Evolutionary conservation across 2,888 invertebrate genomes (phyloP).

Genomic region (Microplitis deprimator): DNA sequence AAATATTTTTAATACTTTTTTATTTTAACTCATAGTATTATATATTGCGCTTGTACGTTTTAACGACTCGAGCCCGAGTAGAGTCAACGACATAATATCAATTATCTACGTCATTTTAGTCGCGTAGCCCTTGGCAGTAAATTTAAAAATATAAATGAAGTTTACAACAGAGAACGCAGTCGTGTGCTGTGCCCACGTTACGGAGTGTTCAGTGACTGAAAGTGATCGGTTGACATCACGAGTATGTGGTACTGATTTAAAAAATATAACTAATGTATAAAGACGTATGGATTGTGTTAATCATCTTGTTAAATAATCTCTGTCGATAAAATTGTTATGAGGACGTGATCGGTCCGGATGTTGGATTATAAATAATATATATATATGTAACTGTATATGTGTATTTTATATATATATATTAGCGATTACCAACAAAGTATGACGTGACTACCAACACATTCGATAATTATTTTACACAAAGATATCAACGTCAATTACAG

Average conservation of each 20-base stretch:
- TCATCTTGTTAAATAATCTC: slow-evolving; percentile 47
- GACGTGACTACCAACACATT: not conserved
- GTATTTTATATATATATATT: not conserved
- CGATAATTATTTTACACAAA: not conserved
- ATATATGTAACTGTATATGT: not conserved
- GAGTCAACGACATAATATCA: too few relatives aligned
- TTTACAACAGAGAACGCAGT: not conserved
- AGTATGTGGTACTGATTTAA: not conserved
- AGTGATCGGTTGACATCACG: not conserved
- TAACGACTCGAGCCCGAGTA: too few relatives aligned
- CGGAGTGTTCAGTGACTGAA: not conserved
- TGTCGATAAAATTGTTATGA: slow-evolving; percentile 33
- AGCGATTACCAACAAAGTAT: not conserved
- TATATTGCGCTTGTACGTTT: too few relatives aligned
- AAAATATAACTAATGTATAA: not conserved
- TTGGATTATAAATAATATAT: slow-evolving; percentile 22
- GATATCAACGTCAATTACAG: not conserved
- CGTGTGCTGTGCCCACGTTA: not conserved
- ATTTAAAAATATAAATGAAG: not conserved
- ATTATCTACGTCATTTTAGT: too few relatives aligned
- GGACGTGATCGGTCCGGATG: slow-evolving; percentile 36
- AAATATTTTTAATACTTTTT: not conserved
- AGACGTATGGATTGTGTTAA: slow-evolving; percentile 33
- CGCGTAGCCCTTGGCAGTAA: too few relatives aligned
- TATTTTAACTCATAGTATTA: not conserved